phyloP scores from a whole-genome alignment of 2,113 vertebrate genomes.

The Amblyopsis rosae region DNA sequence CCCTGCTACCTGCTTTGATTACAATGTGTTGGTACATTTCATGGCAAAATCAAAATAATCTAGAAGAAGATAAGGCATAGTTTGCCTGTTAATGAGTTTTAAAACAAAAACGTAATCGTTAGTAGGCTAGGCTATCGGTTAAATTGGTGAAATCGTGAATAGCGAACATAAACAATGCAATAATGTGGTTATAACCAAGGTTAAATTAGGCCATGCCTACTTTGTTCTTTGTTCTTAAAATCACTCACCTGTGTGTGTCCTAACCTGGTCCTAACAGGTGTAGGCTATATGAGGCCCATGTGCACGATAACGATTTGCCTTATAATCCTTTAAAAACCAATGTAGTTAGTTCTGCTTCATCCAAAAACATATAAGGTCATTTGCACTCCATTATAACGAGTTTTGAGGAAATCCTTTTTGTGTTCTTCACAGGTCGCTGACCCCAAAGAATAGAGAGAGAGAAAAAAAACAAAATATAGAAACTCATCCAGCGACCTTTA shows the following conservation, averaged over 20 bases:
- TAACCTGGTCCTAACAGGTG: conserved; percentile 40
- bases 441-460: conserved; percentile 28
- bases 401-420: conserved; percentile 38
- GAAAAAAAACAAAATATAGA: neutral
- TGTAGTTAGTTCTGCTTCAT: neutral
- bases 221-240: neutral
- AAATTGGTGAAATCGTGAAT: neutral
- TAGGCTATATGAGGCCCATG: neutral
- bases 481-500: conserved; percentile 15
- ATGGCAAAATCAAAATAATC: too few species aligned
- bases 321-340: neutral
- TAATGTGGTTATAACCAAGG: neutral
- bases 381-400: conserved; percentile 25
- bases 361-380: neutral
- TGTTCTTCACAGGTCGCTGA: conserved; percentile 64
- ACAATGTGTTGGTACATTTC: too few species aligned
- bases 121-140: too few species aligned
- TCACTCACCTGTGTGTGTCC: conserved; percentile 55
- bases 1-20: too few species aligned
- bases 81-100: too few species aligned
- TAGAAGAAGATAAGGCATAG: too few species aligned
- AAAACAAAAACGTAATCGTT: too few species aligned
- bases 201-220: neutral
- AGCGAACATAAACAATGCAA: neutral
- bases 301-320: neutral